Base-by-base conservation (phyloP, 2,888 invertebrate species). In the Agrochola lota region DNA sequence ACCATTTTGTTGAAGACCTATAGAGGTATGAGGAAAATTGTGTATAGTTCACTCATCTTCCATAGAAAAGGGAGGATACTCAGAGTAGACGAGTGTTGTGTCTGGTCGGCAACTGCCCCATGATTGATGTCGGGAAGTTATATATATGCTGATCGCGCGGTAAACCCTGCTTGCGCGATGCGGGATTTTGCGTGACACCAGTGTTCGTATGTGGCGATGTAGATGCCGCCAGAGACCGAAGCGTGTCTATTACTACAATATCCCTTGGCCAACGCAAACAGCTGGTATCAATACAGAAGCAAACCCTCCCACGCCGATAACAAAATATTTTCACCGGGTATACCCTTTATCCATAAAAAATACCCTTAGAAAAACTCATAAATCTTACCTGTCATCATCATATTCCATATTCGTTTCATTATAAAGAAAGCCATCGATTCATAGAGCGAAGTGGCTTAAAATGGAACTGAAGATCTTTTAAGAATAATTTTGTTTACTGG, bases 351-450 rank as follows among this genome's bases (percentile, higher is more conserved):
- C 85, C 72, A 85, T 77, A 74, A 81, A 82, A 11, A 70, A 74
- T 74, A 78, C 69, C 46, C 30, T 60, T 59, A 62, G 64, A 72
- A 70, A 70, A 30, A 67, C 40, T 78, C 59, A 66, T 85, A 85
- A 82, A 84, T 84, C 85, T 83, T 79, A 64, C 74, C 84, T 78
- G 78, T 60, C 83, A 75, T 75, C 79, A 83, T 68, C 70, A 71
- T 85, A 69, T 78, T 72, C 66, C 70, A 67, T 82, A 69, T 78
- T 73, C 66, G 73, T 85, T 85, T 77, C 77, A 85, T 85, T 77
- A 70, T 55, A 77, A 60, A 69, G 70, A 71, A 46, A 70, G 40
- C 23, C 57, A 85, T 81, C 63, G 59, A 79, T 79, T 71, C 64
- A 63, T 55, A 81, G 17, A 74, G n/a, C 9, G n/a, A 55, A 11